Evolutionary conservation across 2,888 invertebrate genomes (phyloP).

Genomic region (Graphium colonna): DNA sequence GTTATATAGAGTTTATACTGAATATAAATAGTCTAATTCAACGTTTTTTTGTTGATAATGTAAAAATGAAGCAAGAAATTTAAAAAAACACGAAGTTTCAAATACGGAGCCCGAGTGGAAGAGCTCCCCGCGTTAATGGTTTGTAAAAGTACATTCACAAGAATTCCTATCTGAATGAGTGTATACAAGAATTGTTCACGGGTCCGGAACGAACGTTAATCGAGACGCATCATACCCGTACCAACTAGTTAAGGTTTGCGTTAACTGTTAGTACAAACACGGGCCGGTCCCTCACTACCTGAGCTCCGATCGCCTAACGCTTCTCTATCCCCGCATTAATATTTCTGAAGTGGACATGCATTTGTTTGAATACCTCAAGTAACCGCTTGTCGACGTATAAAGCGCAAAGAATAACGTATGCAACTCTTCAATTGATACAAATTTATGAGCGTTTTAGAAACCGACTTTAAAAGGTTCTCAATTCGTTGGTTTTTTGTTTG

Average conservation of each 20-base stretch:
- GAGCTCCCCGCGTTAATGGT: background rate
- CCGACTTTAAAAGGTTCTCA: too few species aligned
- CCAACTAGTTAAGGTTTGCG: constrained; percentile 51
- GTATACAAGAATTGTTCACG: constrained; percentile 21
- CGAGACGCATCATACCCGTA: constrained; percentile 43
- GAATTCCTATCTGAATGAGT: constrained; percentile 21
- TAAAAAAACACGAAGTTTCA: background rate
- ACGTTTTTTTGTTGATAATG: background rate
- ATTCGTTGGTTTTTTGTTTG: too few species aligned
- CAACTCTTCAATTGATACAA: too few species aligned
- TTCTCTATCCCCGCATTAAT: constrained; percentile 15
- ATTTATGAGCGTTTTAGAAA: too few species aligned
- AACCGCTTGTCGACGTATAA: background rate
- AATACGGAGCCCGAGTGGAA: background rate
- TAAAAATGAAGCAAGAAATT: background rate
- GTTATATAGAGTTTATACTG: too few species aligned
- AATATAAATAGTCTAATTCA: too few species aligned
- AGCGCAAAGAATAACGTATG: background rate
- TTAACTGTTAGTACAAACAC: constrained; percentile 65
- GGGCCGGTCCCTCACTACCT: constrained; percentile 50
- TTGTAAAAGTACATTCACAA: constrained; percentile 22
- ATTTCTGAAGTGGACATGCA: constrained; percentile 3
- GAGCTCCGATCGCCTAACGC: constrained; percentile 25
- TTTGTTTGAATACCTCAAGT: constrained; percentile 3
- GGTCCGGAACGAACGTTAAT: constrained; percentile 35